phyloP scores from a whole-genome alignment of 2,888 invertebrate genomes.

The Brachyptera putata region DNA sequence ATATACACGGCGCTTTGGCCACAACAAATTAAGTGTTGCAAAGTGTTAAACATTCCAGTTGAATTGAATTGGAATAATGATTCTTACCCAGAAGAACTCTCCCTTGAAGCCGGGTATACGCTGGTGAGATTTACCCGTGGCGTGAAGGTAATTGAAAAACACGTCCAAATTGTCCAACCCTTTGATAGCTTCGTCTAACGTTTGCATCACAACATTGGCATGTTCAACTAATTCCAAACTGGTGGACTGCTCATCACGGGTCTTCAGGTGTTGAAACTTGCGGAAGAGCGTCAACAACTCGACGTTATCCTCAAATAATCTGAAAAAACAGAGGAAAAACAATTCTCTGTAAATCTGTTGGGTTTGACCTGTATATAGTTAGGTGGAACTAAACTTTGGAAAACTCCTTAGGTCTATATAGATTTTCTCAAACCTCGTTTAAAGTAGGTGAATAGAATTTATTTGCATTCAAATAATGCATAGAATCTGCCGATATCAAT shows the following conservation, averaged over 20 bases:
- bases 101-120: conserved; percentile 81
- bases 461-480: too few relatives aligned
- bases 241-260: conserved; percentile 73
- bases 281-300: conserved; percentile 75
- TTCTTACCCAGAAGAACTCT: conserved; percentile 81
- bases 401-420: too few relatives aligned
- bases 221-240: conserved; percentile 82
- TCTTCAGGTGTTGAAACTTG: conserved; percentile 73
- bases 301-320: conserved; percentile 80
- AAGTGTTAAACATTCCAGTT: too few relatives aligned
- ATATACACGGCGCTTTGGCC: too few relatives aligned
- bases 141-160: conserved; percentile 76
- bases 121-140: conserved; percentile 77
- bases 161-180: conserved; percentile 80
- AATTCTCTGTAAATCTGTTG: neutral
- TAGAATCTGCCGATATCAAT: too few relatives aligned
- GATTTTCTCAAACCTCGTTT: too few relatives aligned
- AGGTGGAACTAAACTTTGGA: too few relatives aligned
- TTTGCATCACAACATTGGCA: conserved; percentile 84
- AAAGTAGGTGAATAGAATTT: too few relatives aligned
- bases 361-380: too few relatives aligned
- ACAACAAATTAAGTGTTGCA: too few relatives aligned
- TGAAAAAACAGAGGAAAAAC: conserved; percentile 45
- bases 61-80: too few relatives aligned
- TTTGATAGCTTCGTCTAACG: conserved; percentile 83